Evolutionary conservation across 2,888 invertebrate genomes (phyloP).

Genomic region (Epinotia bilunana): DNA sequence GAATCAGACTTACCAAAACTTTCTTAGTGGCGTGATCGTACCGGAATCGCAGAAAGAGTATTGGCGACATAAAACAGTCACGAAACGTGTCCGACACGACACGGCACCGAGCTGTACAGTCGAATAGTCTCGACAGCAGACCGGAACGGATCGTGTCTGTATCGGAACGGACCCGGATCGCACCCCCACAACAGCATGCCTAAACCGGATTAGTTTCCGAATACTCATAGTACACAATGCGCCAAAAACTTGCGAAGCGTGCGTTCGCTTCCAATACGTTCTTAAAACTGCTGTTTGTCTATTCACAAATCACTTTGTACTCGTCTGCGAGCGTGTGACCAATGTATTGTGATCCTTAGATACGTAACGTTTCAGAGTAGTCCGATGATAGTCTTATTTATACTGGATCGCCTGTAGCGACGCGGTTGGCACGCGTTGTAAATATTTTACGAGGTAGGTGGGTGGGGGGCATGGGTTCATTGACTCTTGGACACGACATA

Average conservation of each 20-base stretch:
- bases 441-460: neutral
- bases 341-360: neutral
- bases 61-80: neutral
- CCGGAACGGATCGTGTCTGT: neutral
- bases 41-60: neutral
- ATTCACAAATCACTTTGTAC: neutral
- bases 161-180: neutral
- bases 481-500: neutral
- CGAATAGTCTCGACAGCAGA: neutral
- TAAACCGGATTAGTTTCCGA: constrained; percentile 4
- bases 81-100: neutral
- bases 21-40: neutral
- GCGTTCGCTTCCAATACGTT: neutral
- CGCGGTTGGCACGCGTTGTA: neutral
- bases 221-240: constrained; percentile 4
- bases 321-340: neutral
- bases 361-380: neutral
- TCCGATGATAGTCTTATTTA: neutral
- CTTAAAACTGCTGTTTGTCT: neutral
- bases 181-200: neutral
- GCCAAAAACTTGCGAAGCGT: neutral
- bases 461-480: neutral
- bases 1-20: constrained; percentile 4
- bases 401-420: neutral
- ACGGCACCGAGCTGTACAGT: neutral